phyloP scores from a whole-genome alignment of 2,888 invertebrate genomes.

The Tiphia femorata region DNA sequence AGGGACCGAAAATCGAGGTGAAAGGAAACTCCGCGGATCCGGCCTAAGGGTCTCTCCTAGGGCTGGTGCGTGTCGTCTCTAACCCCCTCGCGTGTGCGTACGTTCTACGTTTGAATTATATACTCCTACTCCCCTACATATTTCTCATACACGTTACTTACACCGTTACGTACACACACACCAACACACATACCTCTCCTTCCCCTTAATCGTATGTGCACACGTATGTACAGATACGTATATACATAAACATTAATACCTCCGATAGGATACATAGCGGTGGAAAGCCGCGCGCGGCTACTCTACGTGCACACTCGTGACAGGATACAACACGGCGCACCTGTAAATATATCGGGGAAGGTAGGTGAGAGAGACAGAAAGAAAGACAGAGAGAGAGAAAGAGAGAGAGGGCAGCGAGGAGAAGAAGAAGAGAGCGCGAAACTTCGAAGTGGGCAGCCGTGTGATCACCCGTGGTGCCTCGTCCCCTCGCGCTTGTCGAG shows the following conservation, averaged over 20 bases:
- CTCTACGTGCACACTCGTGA: background rate
- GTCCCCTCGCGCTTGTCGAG: background rate
- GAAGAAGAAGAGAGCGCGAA: background rate
- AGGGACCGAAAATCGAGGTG: conserved; percentile 54
- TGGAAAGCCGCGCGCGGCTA: background rate
- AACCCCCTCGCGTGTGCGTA: conserved; percentile 21
- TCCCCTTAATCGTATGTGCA: background rate
- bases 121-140: background rate
- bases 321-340: background rate
- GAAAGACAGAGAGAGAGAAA: no score
- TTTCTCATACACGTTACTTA: conserved; percentile 9
- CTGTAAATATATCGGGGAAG: background rate
- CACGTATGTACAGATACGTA: background rate
- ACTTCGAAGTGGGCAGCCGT: background rate
- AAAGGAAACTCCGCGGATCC: conserved; percentile 58
- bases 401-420: no score
- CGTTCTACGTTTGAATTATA: conserved; percentile 18
- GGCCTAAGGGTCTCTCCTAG: conserved; percentile 53
- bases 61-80: conserved; percentile 53
- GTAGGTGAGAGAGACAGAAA: conserved; percentile 1
- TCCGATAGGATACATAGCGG: background rate
- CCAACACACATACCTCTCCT: background rate
- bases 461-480: background rate
- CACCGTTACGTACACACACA: background rate
- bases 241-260: background rate